These are phyloP conservation scores for Latrodectus hesperus DNA, from an alignment of 2,888 invertebrate species.

Conservation along the genomic window DNA sequence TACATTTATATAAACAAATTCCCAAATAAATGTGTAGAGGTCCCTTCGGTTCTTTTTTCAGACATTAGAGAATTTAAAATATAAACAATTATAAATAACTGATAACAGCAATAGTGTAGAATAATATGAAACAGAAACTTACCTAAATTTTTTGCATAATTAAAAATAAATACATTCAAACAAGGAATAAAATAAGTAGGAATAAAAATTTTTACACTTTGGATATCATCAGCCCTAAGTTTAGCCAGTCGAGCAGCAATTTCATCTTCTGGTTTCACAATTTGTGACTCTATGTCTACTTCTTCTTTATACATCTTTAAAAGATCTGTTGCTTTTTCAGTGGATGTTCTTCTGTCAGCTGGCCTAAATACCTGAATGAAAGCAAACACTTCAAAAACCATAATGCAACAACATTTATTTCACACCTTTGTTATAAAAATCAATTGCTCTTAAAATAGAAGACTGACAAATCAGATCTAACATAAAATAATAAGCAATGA, in stretches of 20 bases:
- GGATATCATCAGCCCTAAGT: conserved; percentile 79
- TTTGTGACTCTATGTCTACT: conserved; percentile 70
- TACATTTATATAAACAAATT: too few relatives aligned
- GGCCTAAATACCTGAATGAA: conserved; percentile 56
- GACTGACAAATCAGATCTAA: too few relatives aligned
- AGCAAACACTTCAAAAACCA: not conserved
- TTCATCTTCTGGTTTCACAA: conserved; percentile 71
- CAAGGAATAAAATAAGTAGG: not conserved
- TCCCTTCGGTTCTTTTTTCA: too few relatives aligned
- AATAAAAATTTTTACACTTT: conserved; percentile 70
- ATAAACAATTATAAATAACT: too few relatives aligned
- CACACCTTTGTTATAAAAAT: not conserved
- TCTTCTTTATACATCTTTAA: conserved; percentile 68
- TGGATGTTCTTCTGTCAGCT: conserved; percentile 36
- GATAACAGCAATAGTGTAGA: too few relatives aligned
- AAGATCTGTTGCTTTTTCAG: conserved; percentile 68
- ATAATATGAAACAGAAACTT: too few relatives aligned
- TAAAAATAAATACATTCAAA: too few relatives aligned
- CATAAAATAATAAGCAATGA: too few relatives aligned
- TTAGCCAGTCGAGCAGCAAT: conserved; percentile 72
- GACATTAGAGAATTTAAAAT: too few relatives aligned
- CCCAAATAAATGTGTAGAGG: too few relatives aligned
- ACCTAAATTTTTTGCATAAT: too few relatives aligned
- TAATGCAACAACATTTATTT: not conserved
- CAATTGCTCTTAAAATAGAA: not conserved